A percentile compares a stretch with the other conserved stretches of the same genome.
Conservation (phyloP, 2,888 invertebrate species). For the Malthinus seriepunctatus region DNA sequence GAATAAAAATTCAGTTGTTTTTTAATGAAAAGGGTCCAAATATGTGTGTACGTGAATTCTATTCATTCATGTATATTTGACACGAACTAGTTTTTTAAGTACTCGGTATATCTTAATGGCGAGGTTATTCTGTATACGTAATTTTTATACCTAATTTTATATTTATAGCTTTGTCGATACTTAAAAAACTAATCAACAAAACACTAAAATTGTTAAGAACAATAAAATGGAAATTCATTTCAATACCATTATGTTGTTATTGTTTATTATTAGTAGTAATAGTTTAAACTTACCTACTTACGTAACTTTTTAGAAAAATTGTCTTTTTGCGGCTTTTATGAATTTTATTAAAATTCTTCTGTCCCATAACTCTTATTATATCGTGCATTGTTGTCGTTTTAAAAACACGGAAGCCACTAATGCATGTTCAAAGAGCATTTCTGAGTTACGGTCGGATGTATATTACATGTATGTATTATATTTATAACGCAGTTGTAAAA, state of each 20-base stretch:
- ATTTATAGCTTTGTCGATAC: conserved; percentile 12
- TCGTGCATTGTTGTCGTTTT: conserved; percentile 24
- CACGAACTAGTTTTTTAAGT: conserved; percentile 22
- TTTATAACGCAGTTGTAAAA: conserved; percentile 27
- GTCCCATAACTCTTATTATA: neutral
- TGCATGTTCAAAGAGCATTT: conserved; percentile 26
- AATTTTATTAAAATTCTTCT: neutral
- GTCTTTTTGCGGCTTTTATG: neutral
- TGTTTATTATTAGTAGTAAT: too few species aligned
- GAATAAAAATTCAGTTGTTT: conserved; percentile 32
- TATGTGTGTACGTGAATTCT: conserved; percentile 5
- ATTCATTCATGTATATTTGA: conserved; percentile 11
- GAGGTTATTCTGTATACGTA: conserved; percentile 6
- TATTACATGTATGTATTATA: conserved; percentile 20
- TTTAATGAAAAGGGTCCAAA: conserved; percentile 26
- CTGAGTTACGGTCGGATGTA: conserved; percentile 22
- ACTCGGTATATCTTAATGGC: conserved; percentile 7
- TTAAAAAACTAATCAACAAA: conserved; percentile 10
- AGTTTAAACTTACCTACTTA: neutral
- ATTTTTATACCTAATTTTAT: conserved; percentile 14
- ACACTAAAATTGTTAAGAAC: conserved; percentile 10
- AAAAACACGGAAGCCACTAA: conserved; percentile 30
- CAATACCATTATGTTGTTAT: too few species aligned
- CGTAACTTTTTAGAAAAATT: neutral
- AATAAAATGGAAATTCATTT: conserved; percentile 1